Percentiles rank a stretch among this genome's conserved stretches.
phyloP scores from a whole-genome alignment of 2,113 vertebrate species.

The Mixornis gularis region DNA sequence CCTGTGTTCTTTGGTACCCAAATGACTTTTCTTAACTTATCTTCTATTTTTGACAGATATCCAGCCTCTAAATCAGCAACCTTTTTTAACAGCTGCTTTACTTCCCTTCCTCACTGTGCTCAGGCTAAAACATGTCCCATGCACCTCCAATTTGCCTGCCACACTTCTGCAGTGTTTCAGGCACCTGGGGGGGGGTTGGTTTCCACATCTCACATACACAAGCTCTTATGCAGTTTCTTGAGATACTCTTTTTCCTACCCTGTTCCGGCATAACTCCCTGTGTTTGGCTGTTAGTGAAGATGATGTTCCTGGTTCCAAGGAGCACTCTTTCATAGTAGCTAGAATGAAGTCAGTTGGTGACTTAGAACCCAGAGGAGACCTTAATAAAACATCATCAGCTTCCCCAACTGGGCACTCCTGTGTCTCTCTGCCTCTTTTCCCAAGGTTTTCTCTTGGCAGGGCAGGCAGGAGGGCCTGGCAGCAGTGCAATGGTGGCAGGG shows the following conservation, averaged over 20 bases:
- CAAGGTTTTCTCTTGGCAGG: background rate
- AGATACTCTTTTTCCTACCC: background rate
- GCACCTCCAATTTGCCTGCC: background rate
- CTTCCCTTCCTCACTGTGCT: background rate
- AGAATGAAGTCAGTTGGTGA: background rate
- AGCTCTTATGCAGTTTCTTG: background rate
- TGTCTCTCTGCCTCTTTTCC: background rate
- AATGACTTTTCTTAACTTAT: background rate
- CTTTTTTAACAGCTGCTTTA: background rate
- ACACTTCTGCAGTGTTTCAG: background rate
- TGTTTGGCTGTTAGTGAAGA: background rate
- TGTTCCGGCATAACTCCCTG: background rate
- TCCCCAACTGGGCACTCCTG: fast-evolving
- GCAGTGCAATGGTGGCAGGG: fast-evolving
- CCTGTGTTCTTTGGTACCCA: background rate
- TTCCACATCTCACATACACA: background rate
- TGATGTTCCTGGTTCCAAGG: background rate
- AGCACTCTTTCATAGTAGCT: background rate
- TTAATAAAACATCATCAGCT: background rate
- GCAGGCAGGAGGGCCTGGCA: background rate
- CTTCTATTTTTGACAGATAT: background rate
- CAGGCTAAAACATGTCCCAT: fast-evolving
- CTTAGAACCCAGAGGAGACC: background rate
- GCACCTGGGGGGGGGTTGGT: fast-evolving
- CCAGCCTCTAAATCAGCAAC: background rate